These are phyloP conservation scores for Syrista parreyssii DNA, from an alignment of 2,888 invertebrate species.

Conservation along the genomic window DNA sequence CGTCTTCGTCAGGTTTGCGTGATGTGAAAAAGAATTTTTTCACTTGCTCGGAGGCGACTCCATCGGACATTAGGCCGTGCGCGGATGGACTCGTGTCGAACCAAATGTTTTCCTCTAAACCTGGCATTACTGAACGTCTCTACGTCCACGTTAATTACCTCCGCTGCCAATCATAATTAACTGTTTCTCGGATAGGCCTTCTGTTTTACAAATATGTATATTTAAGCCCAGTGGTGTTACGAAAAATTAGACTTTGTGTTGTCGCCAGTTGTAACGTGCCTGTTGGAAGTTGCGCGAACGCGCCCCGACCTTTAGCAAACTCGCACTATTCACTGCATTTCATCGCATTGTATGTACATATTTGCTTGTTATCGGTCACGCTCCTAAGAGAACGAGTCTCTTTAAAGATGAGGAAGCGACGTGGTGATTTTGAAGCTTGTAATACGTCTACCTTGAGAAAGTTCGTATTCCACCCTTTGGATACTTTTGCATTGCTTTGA, in stretches of 20 bases:
- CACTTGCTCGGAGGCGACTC: slow-evolving; percentile 73
- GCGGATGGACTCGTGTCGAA: slow-evolving; percentile 57
- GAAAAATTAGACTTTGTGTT: slow-evolving; percentile 33
- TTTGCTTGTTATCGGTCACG: too few relatives aligned
- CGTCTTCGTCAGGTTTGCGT: slow-evolving; percentile 71
- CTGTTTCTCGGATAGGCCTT: slow-evolving; percentile 9
- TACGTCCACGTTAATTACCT: slow-evolving; percentile 36
- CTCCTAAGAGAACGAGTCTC: too few relatives aligned
- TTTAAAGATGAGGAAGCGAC: too few relatives aligned
- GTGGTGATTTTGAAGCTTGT: too few relatives aligned
- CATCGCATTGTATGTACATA: too few relatives aligned
- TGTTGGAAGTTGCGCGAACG: too few relatives aligned
- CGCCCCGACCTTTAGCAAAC: too few relatives aligned
- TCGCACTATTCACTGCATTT: too few relatives aligned
- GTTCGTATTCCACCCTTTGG: too few relatives aligned
- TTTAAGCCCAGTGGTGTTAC: neutral
- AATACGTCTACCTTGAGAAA: too few relatives aligned
- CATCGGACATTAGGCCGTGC: slow-evolving; percentile 72
- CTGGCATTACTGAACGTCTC: slow-evolving; percentile 55
- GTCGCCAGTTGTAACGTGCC: slow-evolving; percentile 30
- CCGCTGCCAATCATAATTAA: slow-evolving; percentile 40
- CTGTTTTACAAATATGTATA: too few relatives aligned
- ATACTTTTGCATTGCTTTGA: too few relatives aligned
- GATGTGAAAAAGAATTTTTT: slow-evolving; percentile 87
- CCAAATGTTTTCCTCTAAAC: slow-evolving; percentile 60